Base-by-base conservation (phyloP, 2,113 vertebrate genomes). In the Lagopus muta region DNA sequence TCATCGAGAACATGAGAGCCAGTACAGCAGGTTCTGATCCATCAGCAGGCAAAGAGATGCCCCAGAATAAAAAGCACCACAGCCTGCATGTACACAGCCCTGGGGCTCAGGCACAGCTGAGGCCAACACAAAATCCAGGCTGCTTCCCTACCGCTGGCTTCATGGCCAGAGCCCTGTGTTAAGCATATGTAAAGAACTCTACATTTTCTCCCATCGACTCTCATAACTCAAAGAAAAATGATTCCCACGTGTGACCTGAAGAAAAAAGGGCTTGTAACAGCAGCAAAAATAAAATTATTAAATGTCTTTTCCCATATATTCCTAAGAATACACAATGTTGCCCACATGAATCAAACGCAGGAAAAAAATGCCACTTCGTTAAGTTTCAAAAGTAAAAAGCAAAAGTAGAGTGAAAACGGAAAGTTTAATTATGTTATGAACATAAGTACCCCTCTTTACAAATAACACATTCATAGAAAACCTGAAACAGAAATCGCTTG, bases 21-120 rank as follows among this genome's bases (percentile, higher is more conserved):
- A 32, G 4, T 28, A 55, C 11, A 2, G 9, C 52, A 43, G 64
- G 72, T 48, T 90, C 61, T 47, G 32, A 20, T 36, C 52, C 17
- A 28, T 8, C 32, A 65, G 43, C 0, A 1, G 17, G 32, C 48
- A 67, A 34, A 54, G 10, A 1, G 2, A 7, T 28, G 47, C 19
- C 28, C 18, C 7, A 5, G 52, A 42, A 60, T 21, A 28, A 30
- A 22, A 30, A 55, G 8, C 14, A 28, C 27, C 14, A 4, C 27
- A 47, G 58, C 62, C 58, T 8, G 17, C 2, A 1, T 3, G n/a
- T 12, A 0, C 27, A 1, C 2, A 12, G 61, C 45, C 3, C 57
- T 7, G 36, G 47, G 18, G 12, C 9, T 62, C 38, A 15, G 34
- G 18, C 36, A 4, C 0, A 1, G 48, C 19, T 0, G 2, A 79